Percentiles rank a stretch among this genome's conserved stretches.
Conservation (phyloP, 2,888 invertebrate species). For the Kryphioiulus occultus region DNA sequence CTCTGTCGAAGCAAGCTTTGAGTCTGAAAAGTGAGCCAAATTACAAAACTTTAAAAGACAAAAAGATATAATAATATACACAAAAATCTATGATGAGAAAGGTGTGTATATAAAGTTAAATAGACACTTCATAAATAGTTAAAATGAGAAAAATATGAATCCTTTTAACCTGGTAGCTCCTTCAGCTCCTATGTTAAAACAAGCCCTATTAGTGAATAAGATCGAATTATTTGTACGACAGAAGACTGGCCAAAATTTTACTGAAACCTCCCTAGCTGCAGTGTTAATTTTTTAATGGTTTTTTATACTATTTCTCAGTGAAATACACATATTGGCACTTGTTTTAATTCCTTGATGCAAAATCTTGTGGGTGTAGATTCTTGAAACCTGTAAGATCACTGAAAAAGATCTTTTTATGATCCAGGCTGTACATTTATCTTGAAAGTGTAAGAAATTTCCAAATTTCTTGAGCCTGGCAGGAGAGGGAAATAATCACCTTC, state of each 20-base stretch:
- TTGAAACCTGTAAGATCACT: no score
- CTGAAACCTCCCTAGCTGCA: not conserved
- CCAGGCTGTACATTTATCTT: no score
- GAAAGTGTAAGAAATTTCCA: no score
- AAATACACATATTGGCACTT: not conserved
- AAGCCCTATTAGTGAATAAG: not conserved
- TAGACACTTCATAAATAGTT: not conserved
- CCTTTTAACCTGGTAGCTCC: not conserved
- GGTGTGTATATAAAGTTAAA: slow-evolving; percentile 16
- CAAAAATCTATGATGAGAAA: not conserved
- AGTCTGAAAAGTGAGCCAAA: slow-evolving; percentile 33
- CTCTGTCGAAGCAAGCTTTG: not conserved
- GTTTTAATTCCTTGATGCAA: not conserved
- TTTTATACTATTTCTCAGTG: not conserved
- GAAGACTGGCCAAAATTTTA: slow-evolving; percentile 40
- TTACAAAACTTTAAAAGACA: not conserved
- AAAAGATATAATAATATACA: slow-evolving; percentile 38
- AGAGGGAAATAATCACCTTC: no score
- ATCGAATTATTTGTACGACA: not conserved
- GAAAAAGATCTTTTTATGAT: no score
- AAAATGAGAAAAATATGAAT: not conserved
- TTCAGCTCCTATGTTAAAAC: not conserved
- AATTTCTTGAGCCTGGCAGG: no score
- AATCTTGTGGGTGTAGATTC: not conserved
- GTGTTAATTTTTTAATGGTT: not conserved